Evolutionary conservation across 2,113 vertebrate genomes (phyloP).

Genomic region (rabbit (Oryctolagus cuniculus)): DNA sequence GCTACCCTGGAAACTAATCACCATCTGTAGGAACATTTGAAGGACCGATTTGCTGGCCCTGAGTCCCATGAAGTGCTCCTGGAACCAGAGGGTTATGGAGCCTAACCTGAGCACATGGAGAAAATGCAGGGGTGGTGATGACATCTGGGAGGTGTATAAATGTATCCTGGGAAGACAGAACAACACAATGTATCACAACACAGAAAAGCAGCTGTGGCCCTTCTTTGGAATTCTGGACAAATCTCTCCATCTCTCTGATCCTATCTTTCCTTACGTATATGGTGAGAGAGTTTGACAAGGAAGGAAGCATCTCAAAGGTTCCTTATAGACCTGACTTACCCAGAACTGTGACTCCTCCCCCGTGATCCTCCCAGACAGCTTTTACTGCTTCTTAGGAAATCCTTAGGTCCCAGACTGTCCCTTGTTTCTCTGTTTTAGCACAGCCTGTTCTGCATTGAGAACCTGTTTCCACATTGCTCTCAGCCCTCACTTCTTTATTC

Average conservation of each 20-base stretch:
- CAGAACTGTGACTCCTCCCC: background rate
- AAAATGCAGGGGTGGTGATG: background rate
- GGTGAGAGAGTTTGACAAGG: background rate
- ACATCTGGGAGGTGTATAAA: background rate
- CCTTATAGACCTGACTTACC: too few relatives aligned
- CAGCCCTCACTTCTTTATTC: background rate
- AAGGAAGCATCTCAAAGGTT: fast-evolving
- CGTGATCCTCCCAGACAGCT: fast-evolving
- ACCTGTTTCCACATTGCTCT: background rate
- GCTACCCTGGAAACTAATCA: background rate
- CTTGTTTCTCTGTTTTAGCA: background rate
- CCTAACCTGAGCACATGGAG: background rate
- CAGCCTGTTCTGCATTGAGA: background rate
- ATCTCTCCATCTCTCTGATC: background rate
- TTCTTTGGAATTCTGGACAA: background rate
- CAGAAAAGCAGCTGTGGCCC: background rate
- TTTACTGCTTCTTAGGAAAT: background rate
- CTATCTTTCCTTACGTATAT: background rate
- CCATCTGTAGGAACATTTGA: background rate
- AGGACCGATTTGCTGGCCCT: background rate
- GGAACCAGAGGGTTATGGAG: background rate
- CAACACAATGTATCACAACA: background rate
- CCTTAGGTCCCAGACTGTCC: fast-evolving
- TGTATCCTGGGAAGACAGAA: background rate
- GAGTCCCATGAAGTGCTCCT: background rate